Evolutionary conservation across 1,140 invertebrate genomes (phyloP).

Genomic region (Ectropis grisescens): DNA sequence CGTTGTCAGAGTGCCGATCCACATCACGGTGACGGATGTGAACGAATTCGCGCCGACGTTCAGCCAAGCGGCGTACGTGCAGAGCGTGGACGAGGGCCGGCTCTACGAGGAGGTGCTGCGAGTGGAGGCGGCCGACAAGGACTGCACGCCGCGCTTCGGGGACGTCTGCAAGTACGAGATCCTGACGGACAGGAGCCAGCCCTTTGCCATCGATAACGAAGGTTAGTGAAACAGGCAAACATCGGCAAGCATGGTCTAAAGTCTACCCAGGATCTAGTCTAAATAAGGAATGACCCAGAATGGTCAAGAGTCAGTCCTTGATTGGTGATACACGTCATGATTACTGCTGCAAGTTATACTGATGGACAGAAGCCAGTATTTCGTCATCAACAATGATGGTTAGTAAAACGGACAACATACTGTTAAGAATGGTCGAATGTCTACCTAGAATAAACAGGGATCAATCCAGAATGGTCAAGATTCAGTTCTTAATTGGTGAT

Average conservation of each 20-base stretch:
- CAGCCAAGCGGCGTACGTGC: conserved; percentile 89
- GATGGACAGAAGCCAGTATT: not conserved
- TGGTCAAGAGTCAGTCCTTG: no score
- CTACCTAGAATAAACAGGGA: no score
- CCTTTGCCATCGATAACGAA: conserved; percentile 93
- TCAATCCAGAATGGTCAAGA: no score
- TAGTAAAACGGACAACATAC: no score
- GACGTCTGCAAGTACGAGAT: conserved; percentile 98
- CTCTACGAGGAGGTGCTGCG: conserved; percentile 91
- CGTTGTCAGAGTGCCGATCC: conserved; percentile 74
- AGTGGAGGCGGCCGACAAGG: conserved; percentile 90
- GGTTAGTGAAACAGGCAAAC: conserved; percentile 64
- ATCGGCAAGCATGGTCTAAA: not conserved
- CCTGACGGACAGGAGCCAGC: conserved; percentile 85
- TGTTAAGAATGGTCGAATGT: no score
- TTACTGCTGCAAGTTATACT: no score
- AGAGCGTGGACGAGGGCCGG: conserved; percentile 91
- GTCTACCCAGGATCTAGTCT: no score
- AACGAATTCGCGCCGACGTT: conserved; percentile 95
- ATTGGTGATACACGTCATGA: no score
- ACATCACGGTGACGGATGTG: conserved; percentile 95
- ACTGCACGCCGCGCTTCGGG: conserved; percentile 92
- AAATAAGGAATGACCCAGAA: no score
- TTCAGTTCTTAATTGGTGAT: no score
- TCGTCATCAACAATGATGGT: not conserved